These are phyloP conservation scores for Cyanistes caeruleus DNA, from an alignment of 2,113 vertebrate species.

Conservation along the genomic window DNA sequence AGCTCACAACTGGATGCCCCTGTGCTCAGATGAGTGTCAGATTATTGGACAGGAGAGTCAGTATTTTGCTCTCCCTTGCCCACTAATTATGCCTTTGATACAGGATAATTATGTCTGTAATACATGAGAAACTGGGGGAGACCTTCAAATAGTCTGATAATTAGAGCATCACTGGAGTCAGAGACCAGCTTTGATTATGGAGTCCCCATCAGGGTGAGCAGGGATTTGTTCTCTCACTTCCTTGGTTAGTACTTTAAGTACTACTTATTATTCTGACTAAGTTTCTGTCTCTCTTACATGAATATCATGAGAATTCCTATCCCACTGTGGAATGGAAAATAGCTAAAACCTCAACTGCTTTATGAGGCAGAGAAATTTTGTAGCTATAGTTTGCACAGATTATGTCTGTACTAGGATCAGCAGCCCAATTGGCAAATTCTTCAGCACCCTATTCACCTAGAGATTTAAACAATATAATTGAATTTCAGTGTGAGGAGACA, in stretches of 20 bases:
- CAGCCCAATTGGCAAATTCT: neutral
- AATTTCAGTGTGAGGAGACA: slow-evolving; percentile 17
- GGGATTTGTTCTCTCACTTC: slow-evolving; percentile 11
- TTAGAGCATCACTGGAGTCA: neutral
- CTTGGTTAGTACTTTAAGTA: neutral
- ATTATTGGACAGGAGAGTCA: neutral
- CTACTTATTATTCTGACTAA: slow-evolving; percentile 20
- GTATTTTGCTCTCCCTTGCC: neutral
- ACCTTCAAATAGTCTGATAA: slow-evolving; percentile 2
- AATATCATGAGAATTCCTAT: neutral
- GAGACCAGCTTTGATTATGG: neutral
- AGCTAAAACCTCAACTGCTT: neutral
- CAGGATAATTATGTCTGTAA: neutral
- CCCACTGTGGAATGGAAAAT: slow-evolving; percentile 1
- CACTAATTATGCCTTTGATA: slow-evolving; percentile 3
- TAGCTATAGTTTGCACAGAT: neutral
- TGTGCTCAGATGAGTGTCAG: neutral
- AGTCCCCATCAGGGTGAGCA: neutral
- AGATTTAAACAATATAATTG: slow-evolving; percentile 22
- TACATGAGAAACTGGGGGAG: neutral
- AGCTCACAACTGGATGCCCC: neutral
- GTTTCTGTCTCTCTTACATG: neutral
- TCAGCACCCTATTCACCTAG: neutral
- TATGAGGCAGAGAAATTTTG: neutral
- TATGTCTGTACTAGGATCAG: neutral